Evolutionary conservation across 1,140 invertebrate genomes (phyloP), one percentile per base, ranked within the genome.

Genomic region (Lethocerus indicus): DNA sequence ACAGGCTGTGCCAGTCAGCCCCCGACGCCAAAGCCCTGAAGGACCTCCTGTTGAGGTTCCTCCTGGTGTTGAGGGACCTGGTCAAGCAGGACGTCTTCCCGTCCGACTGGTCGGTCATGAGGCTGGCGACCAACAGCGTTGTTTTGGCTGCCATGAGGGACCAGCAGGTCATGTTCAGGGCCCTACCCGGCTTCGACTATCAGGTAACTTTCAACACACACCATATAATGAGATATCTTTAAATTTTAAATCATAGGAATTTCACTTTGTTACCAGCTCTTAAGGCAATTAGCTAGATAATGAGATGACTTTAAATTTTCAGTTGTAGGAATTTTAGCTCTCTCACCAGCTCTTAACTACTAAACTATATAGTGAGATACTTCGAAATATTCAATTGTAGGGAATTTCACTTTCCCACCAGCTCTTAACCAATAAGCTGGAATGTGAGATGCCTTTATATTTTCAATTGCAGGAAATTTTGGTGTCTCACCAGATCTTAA

Each of bases 41-140:
- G 61, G 90, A 96, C 58, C 91, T 96, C 60, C 70, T 97, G 0
- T 77, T 91, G 58, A 74, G 48, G 3, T 28, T 49, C 1, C 48
- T 49, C 24, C 40, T 49, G 16, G 84, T 96, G 0, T 83, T 96
- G 54, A 73, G 81, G 21, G 81, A 88, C 62, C 71, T 96, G 3
- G 78, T 93, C 14, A 72, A 77, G 54, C 72, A 85, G 62, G 79
- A 85, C 54, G 83, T 95, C 0, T 97, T 91, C 60, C 82, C 88
- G 3, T 67, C 74, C 0, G 91, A 96, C 62, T 98, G 94, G 94
- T 71, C 91, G 43, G 81, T 93, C 12, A 87, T 98, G 64, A 79
- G 87, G 60, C 82, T 95, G 71, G 77, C 89, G 37, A 82, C 87
- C 44, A 94, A 94, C 62, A 79, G 82, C 67, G 81, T 94, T 5